phyloP scores from a whole-genome alignment of 92 coral and sea anemone species.

The Desmophyllum pertusum region DNA sequence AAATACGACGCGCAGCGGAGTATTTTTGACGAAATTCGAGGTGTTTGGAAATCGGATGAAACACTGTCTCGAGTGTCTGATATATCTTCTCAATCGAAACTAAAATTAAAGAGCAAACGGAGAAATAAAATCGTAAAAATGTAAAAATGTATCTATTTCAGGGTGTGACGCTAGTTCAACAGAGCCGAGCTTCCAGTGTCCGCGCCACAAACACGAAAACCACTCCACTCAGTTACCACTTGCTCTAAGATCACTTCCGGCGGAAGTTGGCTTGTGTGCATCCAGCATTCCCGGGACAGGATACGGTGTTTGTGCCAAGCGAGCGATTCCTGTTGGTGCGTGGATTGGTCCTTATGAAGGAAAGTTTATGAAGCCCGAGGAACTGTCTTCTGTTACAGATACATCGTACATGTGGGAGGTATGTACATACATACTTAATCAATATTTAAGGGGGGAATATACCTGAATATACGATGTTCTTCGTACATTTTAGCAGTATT shows the following conservation, averaged over 20 bases:
- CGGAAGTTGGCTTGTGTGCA: constrained; percentile 85
- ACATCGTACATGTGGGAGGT: constrained; percentile 99
- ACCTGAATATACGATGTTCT: no score
- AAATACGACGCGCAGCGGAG: no score
- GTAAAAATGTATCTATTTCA: neutral
- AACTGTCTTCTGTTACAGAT: constrained; percentile 65
- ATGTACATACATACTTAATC: no score
- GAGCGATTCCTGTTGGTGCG: constrained; percentile 82
- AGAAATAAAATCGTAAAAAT: no score
- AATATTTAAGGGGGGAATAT: no score
- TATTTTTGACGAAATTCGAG: no score
- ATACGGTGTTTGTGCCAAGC: constrained; percentile 88
- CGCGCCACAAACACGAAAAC: constrained; percentile 13
- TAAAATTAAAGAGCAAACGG: no score
- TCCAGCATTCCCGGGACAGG: constrained; percentile 86
- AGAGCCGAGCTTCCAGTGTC: constrained; percentile 18
- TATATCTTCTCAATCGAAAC: no score
- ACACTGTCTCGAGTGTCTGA: no score
- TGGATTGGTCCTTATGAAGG: constrained; percentile 99
- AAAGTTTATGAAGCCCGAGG: constrained; percentile 69
- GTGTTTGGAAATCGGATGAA: no score
- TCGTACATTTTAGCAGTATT: no score
- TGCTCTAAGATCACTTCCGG: constrained; percentile 74
- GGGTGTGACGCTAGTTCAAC: constrained; percentile 33
- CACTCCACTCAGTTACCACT: constrained; percentile 11